phyloP scores from a whole-genome alignment of 2,797 vertebrate species.

The Pangasius mekongensis region DNA sequence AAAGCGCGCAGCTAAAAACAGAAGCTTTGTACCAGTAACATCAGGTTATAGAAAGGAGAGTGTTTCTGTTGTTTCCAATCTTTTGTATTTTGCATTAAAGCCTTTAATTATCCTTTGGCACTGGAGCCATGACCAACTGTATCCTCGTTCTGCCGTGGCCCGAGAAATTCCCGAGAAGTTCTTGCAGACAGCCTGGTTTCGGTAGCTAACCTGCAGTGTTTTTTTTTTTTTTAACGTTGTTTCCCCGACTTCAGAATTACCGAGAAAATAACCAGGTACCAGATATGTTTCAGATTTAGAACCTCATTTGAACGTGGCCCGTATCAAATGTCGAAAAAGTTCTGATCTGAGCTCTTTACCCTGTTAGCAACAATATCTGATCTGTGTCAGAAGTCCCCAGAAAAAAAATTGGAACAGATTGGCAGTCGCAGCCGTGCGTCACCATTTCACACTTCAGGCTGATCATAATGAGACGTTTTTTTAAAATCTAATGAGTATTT shows the following conservation, averaged over 20 bases:
- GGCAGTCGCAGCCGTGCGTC: neutral
- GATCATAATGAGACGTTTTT: too few relatives aligned
- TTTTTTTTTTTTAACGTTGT: neutral
- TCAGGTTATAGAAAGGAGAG: neutral
- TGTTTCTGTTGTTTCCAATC: neutral
- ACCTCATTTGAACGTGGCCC: neutral
- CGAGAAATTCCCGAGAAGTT: neutral
- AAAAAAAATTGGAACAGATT: neutral
- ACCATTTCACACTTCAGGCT: neutral
- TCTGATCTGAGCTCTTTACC: neutral
- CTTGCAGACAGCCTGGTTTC: neutral
- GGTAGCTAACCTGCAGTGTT: neutral
- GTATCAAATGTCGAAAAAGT: neutral
- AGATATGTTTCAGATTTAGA: neutral
- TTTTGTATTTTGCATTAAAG: neutral
- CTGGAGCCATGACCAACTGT: neutral
- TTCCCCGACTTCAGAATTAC: neutral
- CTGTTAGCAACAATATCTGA: neutral
- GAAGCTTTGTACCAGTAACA: neutral
- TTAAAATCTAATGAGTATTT: too few relatives aligned
- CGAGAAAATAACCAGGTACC: neutral
- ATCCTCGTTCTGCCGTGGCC: neutral
- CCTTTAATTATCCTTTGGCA: neutral
- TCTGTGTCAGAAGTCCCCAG: neutral
- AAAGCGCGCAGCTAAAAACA: neutral